Conservation (phyloP, 1,140 invertebrate species). For the Drosophila sp. region DNA sequence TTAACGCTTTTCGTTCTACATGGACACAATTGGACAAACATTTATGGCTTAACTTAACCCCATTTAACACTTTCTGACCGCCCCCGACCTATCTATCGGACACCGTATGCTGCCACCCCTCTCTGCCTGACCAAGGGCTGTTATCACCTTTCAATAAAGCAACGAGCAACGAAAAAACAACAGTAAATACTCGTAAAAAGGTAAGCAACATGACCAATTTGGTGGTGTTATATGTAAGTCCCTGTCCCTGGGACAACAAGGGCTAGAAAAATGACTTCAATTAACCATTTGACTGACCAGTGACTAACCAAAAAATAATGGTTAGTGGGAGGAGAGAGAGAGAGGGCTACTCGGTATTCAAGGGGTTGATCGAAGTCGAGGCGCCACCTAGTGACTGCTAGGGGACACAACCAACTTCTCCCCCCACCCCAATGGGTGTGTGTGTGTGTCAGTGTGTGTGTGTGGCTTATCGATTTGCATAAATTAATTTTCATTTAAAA, state of each 20-base stretch:
- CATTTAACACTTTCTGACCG: conserved; percentile 68
- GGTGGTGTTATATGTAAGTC: conserved; percentile 20
- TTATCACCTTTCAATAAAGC: conserved; percentile 77
- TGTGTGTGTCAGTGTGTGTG: conserved; percentile 8
- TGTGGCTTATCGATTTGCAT: conserved; percentile 75
- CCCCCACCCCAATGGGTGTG: too few species aligned
- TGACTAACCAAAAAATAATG: conserved; percentile 70
- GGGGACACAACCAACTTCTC: not conserved
- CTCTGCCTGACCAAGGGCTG: conserved; percentile 17
- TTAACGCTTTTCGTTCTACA: conserved; percentile 30
- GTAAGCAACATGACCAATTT: conserved; percentile 56
- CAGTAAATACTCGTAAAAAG: conserved; percentile 12
- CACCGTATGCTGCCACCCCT: conserved; percentile 15
- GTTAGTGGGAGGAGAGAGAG: conserved; percentile 15
- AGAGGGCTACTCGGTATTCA: conserved; percentile 8
- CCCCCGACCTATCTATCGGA: conserved; percentile 23
- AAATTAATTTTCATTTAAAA: conserved; percentile 81
- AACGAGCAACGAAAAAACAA: conserved; percentile 39
- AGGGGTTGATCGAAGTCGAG: conserved; percentile 21
- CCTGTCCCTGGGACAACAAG: conserved; percentile 53
- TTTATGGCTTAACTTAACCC: conserved; percentile 61
- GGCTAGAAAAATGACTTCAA: conserved; percentile 79
- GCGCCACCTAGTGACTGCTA: conserved; percentile 28
- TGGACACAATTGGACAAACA: conserved; percentile 33
- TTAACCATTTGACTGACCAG: conserved; percentile 74